Evolutionary conservation across 2,888 invertebrate genomes (phyloP).

Genomic region (Drosophila mettleri): DNA sequence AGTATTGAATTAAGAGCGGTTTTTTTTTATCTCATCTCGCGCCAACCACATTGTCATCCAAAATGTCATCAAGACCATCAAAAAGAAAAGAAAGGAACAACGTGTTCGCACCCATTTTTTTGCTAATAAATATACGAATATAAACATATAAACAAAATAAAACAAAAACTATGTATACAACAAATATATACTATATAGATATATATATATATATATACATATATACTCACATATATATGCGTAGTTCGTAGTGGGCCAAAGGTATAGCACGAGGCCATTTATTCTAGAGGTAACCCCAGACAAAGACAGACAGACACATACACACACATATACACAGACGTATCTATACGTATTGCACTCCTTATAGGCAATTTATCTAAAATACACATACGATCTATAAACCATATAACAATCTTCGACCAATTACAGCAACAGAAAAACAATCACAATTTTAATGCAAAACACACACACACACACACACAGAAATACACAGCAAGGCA

Average conservation of each 20-base stretch:
- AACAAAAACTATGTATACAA: constrained; percentile 31
- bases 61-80: constrained; percentile 23
- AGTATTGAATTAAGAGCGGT: constrained; percentile 73
- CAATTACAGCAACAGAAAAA: constrained; percentile 46
- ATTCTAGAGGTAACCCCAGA: constrained; percentile 23
- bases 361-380: constrained; percentile 14
- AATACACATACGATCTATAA: constrained; percentile 33
- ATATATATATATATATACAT: constrained; percentile 26
- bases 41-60: constrained; percentile 5
- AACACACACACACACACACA: constrained; percentile 25
- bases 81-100: constrained; percentile 6
- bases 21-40: constrained; percentile 39
- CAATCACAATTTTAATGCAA: constrained; percentile 31
- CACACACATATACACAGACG: not conserved
- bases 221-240: constrained; percentile 24
- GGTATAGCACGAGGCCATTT: constrained; percentile 38
- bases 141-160: constrained; percentile 19
- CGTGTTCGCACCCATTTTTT: constrained; percentile 25
- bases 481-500: constrained; percentile 33
- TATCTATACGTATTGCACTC: constrained; percentile 9
- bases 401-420: constrained; percentile 30
- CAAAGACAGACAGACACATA: constrained; percentile 16
- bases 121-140: constrained; percentile 56
- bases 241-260: constrained; percentile 46
- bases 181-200: constrained; percentile 39